Percentiles rank a stretch among this genome's conserved stretches.
Evolutionary conservation across 2,113 vertebrate genomes (phyloP).

Genomic region (Corythaixoides concolor): DNA sequence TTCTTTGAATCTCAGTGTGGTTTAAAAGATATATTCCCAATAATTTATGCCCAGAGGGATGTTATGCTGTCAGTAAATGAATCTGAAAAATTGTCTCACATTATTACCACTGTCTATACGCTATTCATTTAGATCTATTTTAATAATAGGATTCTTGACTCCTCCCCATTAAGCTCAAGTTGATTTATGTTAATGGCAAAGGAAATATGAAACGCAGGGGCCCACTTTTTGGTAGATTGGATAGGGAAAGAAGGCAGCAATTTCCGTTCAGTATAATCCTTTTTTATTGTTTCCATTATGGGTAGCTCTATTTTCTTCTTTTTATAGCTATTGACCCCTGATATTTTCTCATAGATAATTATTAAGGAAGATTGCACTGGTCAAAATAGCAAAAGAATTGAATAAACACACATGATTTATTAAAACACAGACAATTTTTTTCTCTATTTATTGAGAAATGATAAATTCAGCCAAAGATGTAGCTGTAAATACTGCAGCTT

Average conservation of each 20-base stretch:
- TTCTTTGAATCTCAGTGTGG: conserved; percentile 60
- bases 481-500: neutral
- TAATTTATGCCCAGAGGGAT: conserved; percentile 62
- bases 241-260: neutral
- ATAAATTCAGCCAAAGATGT: neutral
- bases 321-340: conserved; percentile 18
- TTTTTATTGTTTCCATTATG: conserved; percentile 29
- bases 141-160: conserved; percentile 65
- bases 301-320: neutral
- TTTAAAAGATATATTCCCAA: conserved; percentile 62
- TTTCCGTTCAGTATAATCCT: neutral
- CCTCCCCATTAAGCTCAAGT: conserved; percentile 38
- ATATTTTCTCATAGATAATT: neutral
- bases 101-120: conserved; percentile 40
- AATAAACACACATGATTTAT: conserved; percentile 10
- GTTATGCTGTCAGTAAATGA: conserved; percentile 33
- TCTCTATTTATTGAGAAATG: neutral
- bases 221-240: neutral
- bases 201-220: conserved; percentile 16
- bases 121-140: conserved; percentile 63
- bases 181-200: conserved; percentile 48
- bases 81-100: conserved; percentile 22
- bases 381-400: neutral
- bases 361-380: neutral
- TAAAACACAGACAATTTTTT: neutral